phyloP scores from a whole-genome alignment of 2,888 invertebrate genomes.

The Megalurothrips usitatus region DNA sequence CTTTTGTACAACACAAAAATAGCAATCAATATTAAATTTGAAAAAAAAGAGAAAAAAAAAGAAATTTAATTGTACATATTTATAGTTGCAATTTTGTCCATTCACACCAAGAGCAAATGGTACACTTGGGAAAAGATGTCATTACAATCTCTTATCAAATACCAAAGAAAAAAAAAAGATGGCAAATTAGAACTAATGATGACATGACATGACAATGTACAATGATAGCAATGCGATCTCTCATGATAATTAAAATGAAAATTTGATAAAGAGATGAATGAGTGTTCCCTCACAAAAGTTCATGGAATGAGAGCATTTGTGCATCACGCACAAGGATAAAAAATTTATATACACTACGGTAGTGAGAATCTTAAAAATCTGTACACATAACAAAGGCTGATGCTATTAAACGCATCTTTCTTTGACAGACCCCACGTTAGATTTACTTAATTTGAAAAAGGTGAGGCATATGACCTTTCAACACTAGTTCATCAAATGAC shows the following conservation, averaged over 20 bases:
- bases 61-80: neutral
- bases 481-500: neutral
- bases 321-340: conserved; percentile 3
- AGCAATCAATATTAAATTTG: neutral
- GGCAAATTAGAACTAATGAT: conserved; percentile 17
- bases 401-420: neutral
- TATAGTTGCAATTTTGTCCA: neutral
- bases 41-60: neutral
- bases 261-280: conserved; percentile 13
- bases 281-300: conserved; percentile 1
- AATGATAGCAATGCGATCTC: neutral
- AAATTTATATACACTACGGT: conserved; percentile 11
- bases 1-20: conserved; percentile 21
- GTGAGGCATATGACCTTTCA: neutral
- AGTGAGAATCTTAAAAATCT: conserved; percentile 23
- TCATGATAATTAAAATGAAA: conserved; percentile 21
- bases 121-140: neutral
- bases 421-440: neutral
- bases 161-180: neutral
- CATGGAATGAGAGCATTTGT: conserved; percentile 23
- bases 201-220: conserved; percentile 5
- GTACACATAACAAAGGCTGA: conserved; percentile 9
- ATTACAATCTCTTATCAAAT: conserved; percentile 2
- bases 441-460: neutral
- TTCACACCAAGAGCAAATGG: neutral